These are phyloP conservation scores for Elmis aenea DNA, from an alignment of 2,888 invertebrate species.

Conservation along the genomic window DNA sequence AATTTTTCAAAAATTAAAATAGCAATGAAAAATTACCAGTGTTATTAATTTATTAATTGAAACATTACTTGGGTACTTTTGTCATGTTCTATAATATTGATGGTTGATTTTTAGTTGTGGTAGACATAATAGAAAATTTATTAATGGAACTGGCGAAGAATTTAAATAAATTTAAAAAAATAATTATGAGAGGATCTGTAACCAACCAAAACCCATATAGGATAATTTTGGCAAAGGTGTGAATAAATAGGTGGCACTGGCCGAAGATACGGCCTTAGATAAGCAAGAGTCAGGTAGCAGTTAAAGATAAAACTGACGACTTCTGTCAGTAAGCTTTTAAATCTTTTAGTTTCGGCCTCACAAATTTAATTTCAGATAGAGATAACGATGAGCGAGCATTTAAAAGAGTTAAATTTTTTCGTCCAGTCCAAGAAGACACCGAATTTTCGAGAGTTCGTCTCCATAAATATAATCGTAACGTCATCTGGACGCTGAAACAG, in stretches of 20 bases:
- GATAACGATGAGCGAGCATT: constrained; percentile 7
- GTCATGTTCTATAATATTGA: too few species aligned
- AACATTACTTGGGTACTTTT: too few species aligned
- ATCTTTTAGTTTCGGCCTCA: constrained; percentile 15
- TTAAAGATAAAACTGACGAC: constrained; percentile 25
- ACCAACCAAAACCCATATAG: neutral
- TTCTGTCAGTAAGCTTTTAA: constrained; percentile 36
- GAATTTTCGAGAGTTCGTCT: neutral
- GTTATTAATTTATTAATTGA: too few species aligned
- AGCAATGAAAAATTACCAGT: too few species aligned
- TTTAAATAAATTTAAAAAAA: constrained; percentile 1
- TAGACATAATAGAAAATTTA: too few species aligned
- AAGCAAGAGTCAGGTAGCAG: constrained; percentile 30
- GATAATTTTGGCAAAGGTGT: too few species aligned
- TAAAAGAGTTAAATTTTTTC: neutral
- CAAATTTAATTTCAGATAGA: constrained; percentile 17
- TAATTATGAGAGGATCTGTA: neutral
- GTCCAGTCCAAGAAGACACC: too few species aligned
- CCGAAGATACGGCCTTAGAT: constrained; percentile 34
- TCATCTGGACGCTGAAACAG: constrained; percentile 8
- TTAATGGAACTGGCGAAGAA: neutral
- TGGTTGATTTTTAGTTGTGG: too few species aligned
- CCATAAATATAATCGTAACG: constrained; percentile 10
- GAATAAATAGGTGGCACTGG: constrained; percentile 36
- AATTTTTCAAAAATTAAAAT: too few species aligned